Evolutionary conservation across 2,113 vertebrate species (phyloP).

Genomic region (Triplophysa dalaica): DNA sequence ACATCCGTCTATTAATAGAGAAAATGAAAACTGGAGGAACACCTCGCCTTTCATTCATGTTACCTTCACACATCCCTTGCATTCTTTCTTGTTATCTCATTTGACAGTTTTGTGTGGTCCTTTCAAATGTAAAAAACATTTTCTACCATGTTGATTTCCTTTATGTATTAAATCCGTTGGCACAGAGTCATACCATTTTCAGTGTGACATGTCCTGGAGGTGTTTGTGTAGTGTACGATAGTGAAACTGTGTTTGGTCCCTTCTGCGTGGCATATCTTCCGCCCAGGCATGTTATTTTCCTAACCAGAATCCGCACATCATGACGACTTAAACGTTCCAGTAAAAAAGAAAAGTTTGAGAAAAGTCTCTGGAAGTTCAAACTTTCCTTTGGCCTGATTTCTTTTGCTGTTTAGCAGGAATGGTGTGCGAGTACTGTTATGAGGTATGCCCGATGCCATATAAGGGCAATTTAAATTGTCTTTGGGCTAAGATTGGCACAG

Average conservation of each 20-base stretch:
- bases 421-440: constrained; percentile 25
- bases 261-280: constrained; percentile 33
- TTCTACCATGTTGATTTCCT: constrained; percentile 34
- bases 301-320: constrained; percentile 32
- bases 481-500: constrained; percentile 64
- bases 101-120: background rate
- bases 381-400: constrained; percentile 35
- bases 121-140: background rate
- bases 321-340: background rate
- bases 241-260: constrained; percentile 13
- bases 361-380: constrained; percentile 6
- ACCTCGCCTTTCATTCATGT: background rate
- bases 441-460: constrained; percentile 55
- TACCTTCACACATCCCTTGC: background rate
- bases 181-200: constrained; percentile 59
- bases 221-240: constrained; percentile 3
- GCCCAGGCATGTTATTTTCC: constrained; percentile 47
- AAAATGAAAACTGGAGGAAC: background rate
- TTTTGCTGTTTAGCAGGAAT: constrained; percentile 16
- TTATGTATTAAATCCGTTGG: constrained; percentile 54
- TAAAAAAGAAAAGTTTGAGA: background rate
- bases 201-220: constrained; percentile 45
- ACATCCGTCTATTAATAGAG: background rate
- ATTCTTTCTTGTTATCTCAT: constrained; percentile 16
- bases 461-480: constrained; percentile 60